These are phyloP conservation scores for Esox niger DNA, from an alignment of 2,113 vertebrate genomes.

Conservation along the genomic window DNA sequence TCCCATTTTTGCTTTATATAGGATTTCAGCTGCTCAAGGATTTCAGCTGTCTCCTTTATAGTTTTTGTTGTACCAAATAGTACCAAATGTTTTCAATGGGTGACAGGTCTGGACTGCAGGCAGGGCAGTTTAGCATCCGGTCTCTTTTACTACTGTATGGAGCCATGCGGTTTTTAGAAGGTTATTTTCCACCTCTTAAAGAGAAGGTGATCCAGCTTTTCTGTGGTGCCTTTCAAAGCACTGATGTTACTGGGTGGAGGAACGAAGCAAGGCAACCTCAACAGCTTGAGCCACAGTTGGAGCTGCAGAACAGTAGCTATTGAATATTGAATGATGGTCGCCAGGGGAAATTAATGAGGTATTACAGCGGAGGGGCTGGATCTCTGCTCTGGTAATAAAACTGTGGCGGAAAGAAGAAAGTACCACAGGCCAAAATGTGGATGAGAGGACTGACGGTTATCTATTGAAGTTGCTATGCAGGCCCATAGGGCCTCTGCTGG, in stretches of 20 bases:
- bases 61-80: no score
- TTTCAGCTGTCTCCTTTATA: no score
- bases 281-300: conserved; percentile 46
- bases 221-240: conserved; percentile 26
- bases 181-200: no score
- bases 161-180: no score
- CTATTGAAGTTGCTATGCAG: conserved; percentile 55
- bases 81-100: no score
- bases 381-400: conserved; percentile 56
- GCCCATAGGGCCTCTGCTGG: conserved; percentile 30
- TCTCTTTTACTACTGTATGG: no score
- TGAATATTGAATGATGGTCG: conserved; percentile 71
- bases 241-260: conserved; percentile 45
- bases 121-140: no score
- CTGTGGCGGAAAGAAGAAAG: conserved; percentile 47
- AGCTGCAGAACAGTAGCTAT: conserved; percentile 49
- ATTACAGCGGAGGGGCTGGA: conserved; percentile 51
- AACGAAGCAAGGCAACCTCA: conserved; percentile 17
- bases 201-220: no score
- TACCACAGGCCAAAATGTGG: conserved; percentile 29
- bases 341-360: conserved; percentile 68
- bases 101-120: no score
- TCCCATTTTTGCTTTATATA: no score
- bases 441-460: conserved; percentile 35
- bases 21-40: no score